These are phyloP conservation scores for Neopelma chrysocephalum DNA, from an alignment of 2,797 vertebrate species.

Conservation along the genomic window DNA sequence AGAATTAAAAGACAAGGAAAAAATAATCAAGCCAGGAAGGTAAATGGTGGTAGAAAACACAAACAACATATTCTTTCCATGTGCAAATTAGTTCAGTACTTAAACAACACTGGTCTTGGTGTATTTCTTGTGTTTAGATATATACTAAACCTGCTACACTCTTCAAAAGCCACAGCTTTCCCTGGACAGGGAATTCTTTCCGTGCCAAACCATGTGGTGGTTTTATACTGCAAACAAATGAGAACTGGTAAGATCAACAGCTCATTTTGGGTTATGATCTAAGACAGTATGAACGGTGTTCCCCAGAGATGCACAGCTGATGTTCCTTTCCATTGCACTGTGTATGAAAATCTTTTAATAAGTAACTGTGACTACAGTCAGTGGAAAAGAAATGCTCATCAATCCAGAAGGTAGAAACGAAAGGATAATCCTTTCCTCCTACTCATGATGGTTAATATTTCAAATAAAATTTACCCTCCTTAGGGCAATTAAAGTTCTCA, in stretches of 20 bases:
- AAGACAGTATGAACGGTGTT: neutral
- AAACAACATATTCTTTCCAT: neutral
- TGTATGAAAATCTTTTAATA: neutral
- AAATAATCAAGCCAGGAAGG: neutral
- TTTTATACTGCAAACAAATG: slow-evolving; percentile 10
- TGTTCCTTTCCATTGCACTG: neutral
- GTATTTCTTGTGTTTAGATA: neutral
- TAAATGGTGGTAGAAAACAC: neutral
- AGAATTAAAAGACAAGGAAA: neutral
- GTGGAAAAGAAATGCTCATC: neutral
- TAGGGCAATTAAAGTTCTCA: neutral
- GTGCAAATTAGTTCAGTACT: neutral
- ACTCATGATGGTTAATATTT: neutral
- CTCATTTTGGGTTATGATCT: slow-evolving; percentile 29
- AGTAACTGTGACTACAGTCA: neutral
- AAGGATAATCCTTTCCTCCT: neutral
- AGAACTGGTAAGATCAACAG: slow-evolving; percentile 17
- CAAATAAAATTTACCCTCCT: neutral
- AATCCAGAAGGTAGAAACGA: neutral
- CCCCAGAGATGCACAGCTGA: neutral
- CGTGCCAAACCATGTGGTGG: neutral
- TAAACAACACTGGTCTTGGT: neutral
- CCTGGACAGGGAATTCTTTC: neutral
- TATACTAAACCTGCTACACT: neutral
- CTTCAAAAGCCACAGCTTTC: neutral